Evolutionary conservation across 1,140 invertebrate species (phyloP).

Genomic region (Bradynema listronoti): DNA sequence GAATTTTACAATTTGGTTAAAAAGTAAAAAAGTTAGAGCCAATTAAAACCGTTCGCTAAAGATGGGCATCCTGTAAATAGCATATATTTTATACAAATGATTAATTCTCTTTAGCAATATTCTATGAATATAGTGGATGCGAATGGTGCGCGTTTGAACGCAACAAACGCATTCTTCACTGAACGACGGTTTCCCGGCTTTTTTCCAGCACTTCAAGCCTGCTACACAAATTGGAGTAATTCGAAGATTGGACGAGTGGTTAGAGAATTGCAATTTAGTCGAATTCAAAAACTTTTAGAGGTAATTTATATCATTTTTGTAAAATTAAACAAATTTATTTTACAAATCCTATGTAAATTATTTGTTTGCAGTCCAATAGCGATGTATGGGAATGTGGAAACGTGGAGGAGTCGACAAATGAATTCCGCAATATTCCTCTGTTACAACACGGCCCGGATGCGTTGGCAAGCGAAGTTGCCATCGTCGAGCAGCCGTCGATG

Average conservation of each 20-base stretch:
- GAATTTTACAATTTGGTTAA: too few relatives aligned
- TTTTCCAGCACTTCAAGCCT: conserved; percentile 89
- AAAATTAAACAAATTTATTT: too few relatives aligned
- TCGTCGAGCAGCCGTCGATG: conserved; percentile 21
- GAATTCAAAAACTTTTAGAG: neutral
- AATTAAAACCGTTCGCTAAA: too few relatives aligned
- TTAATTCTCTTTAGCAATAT: conserved; percentile 25
- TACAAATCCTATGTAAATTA: too few relatives aligned
- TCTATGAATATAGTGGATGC: conserved; percentile 13
- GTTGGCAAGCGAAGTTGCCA: conserved; percentile 76
- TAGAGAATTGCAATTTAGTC: conserved; percentile 3
- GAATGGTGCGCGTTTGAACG: conserved; percentile 9
- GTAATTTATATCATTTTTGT: too few relatives aligned
- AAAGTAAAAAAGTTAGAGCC: too few relatives aligned
- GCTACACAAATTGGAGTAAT: conserved; percentile 65
- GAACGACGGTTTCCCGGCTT: conserved; percentile 90
- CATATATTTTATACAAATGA: neutral
- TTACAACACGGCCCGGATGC: conserved; percentile 64
- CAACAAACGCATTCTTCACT: conserved; percentile 59
- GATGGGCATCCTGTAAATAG: too few relatives aligned
- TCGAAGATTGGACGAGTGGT: conserved; percentile 8
- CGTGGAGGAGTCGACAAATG: too few relatives aligned
- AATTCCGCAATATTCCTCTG: conserved; percentile 18
- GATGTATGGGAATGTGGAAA: too few relatives aligned
- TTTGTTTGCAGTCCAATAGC: too few relatives aligned